Evolutionary conservation across 2,888 invertebrate species (phyloP), one percentile per base, ranked within the genome.

Genomic region (Xestia rhomboidea): DNA sequence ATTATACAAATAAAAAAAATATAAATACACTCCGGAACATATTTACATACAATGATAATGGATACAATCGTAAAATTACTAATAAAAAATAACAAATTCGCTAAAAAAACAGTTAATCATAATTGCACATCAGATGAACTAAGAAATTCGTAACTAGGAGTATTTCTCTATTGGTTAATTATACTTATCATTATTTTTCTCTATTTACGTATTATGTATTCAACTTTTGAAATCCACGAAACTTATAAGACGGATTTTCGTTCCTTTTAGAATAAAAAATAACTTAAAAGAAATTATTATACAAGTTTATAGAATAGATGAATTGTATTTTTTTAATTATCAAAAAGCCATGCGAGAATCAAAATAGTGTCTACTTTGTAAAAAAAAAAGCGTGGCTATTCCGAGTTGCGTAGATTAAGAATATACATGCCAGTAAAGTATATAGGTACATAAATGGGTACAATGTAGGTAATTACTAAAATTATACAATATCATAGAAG

Each of bases 161-260:
- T 95, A 94, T 93, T 94, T 84, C 89, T 93, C 94, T 95, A 95
- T 94, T 89, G 95, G 94, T 96, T 96, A 96, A 92, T 93, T 92
- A 92, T 87, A 77, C 94, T 96, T 96, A 96, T 84, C 92, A 90
- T 95, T 96, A 95, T 88, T 91, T 89, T 93, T 81, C 78, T 85
- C 95, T 95, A 96, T 95, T 96, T 96, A 96, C 96, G 96, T 96
- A 96, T 96, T 93, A 92, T 92, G 94, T 95, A 85, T 94, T 94
- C 89, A 93, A 92, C 94, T 91, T 93, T 92, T 93, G 93, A 94
- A 95, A 94, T 93, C 92, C 93, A 95, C 91, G 77, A 87, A 95
- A 94, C 95, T 94, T 92, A 95, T 92, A 91, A 95, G 95, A 96
- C 95, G 95, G 95, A 96, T 94, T 93, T 93, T 92, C 89, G 92